These are phyloP conservation scores for Tyrophagus putrescentiae DNA, from an alignment of 1,140 invertebrate genomes.

Conservation along the genomic window DNA sequence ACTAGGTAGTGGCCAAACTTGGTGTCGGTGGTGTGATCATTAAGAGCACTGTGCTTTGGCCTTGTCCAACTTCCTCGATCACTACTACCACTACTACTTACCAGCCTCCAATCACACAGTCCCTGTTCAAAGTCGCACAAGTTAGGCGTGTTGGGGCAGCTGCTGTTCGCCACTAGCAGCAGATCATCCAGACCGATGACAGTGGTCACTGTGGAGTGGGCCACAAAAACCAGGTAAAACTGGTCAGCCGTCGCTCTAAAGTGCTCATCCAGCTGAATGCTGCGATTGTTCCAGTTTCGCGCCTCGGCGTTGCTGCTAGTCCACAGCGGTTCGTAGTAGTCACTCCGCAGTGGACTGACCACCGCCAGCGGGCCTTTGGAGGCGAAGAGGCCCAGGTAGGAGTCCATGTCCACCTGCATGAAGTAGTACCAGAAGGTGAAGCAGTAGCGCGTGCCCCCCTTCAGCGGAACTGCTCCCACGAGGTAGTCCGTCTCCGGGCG, in stretches of 20 bases:
- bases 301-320: not conserved
- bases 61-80: not conserved
- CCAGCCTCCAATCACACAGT: not conserved
- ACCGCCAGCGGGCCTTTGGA: not conserved
- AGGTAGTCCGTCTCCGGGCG: not conserved
- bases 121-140: constrained; percentile 15
- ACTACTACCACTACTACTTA: too few relatives aligned
- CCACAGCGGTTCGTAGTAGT: not conserved
- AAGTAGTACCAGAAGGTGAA: constrained; percentile 14
- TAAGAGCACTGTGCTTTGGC: not conserved
- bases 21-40: not conserved
- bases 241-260: not conserved
- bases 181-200: constrained; percentile 3
- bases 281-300: constrained; percentile 12
- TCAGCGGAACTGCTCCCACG: not conserved
- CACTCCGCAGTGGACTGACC: not conserved
- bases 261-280: not conserved
- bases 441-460: not conserved
- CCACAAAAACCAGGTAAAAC: not conserved
- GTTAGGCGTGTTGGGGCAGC: not conserved
- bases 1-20: too few relatives aligned
- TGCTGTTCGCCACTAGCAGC: not conserved
- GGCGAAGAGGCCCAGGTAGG: not conserved
- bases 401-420: not conserved
- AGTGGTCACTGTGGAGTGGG: not conserved